Conservation (phyloP, 2,888 invertebrate genomes). For the Lissonota sp. region DNA sequence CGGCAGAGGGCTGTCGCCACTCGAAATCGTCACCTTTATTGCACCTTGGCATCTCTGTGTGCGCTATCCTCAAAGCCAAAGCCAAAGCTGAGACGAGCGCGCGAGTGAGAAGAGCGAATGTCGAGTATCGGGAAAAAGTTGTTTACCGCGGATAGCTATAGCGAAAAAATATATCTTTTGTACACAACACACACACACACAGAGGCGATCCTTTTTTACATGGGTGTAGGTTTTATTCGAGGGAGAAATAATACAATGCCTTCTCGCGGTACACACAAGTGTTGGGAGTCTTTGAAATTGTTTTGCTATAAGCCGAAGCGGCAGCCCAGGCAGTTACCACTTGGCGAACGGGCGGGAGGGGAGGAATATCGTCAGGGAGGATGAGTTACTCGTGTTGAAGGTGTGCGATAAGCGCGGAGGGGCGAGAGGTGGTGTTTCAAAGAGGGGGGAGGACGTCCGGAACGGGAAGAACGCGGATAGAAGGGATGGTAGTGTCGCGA, state of each 20-base stretch:
- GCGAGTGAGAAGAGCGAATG: too few species aligned
- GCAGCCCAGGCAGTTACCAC: slow-evolving; percentile 40
- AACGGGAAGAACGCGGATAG: slow-evolving; percentile 51
- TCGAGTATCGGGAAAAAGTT: too few species aligned
- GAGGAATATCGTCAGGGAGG: slow-evolving; percentile 40
- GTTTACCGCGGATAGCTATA: too few species aligned
- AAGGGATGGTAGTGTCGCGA: slow-evolving; percentile 69
- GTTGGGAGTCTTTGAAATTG: slow-evolving; percentile 58
- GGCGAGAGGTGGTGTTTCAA: too few species aligned
- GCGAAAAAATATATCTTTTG: too few species aligned
- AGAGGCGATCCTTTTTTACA: background rate
- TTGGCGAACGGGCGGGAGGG: background rate
- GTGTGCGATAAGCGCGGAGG: slow-evolving; percentile 40
- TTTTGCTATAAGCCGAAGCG: slow-evolving; percentile 58
- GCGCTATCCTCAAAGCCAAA: too few species aligned
- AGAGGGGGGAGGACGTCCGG: slow-evolving; percentile 64
- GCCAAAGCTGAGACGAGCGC: too few species aligned
- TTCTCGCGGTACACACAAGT: slow-evolving; percentile 48
- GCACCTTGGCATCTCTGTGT: too few species aligned
- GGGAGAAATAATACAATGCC: slow-evolving; percentile 59
- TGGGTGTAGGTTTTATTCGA: slow-evolving; percentile 55
- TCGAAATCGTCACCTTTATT: too few species aligned
- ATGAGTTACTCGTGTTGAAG: slow-evolving; percentile 66
- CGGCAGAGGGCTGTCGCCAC: too few species aligned
- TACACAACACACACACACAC: too few species aligned